These are phyloP conservation scores for Hyles vespertilio DNA, from an alignment of 1,140 invertebrate species.

Conservation along the genomic window DNA sequence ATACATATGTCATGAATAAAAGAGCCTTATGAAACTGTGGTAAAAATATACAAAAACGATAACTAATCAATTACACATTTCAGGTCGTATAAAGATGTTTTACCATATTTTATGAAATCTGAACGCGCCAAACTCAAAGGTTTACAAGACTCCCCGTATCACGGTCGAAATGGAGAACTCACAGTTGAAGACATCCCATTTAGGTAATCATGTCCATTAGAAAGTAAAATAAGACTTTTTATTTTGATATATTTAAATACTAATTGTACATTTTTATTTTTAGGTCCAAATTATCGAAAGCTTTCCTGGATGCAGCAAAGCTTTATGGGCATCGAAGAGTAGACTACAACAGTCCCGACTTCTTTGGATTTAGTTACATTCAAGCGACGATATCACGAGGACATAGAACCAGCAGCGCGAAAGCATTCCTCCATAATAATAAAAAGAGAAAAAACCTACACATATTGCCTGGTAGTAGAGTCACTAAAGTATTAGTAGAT, in stretches of 20 bases:
- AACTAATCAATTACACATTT: too few species aligned
- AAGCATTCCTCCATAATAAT: constrained; percentile 77
- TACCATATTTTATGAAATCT: constrained; percentile 81
- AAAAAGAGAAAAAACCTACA: constrained; percentile 80
- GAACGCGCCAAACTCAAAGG: constrained; percentile 76
- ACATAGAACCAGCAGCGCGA: constrained; percentile 72
- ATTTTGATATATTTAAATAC: not conserved
- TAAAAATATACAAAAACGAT: too few species aligned
- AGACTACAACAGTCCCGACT: constrained; percentile 81
- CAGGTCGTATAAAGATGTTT: constrained; percentile 83
- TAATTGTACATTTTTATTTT: constrained; percentile 20
- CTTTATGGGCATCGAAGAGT: constrained; percentile 77
- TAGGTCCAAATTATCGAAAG: constrained; percentile 74
- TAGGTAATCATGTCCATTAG: constrained; percentile 40
- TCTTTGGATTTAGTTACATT: constrained; percentile 79
- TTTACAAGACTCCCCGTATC: constrained; percentile 72
- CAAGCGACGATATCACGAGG: constrained; percentile 80
- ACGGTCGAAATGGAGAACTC: constrained; percentile 75
- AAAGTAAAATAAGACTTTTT: not conserved
- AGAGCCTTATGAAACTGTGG: too few species aligned
- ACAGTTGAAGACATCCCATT: constrained; percentile 76
- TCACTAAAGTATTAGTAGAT: constrained; percentile 80
- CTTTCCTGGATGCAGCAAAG: constrained; percentile 80
- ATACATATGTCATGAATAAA: too few species aligned
- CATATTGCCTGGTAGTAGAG: constrained; percentile 76